These are phyloP conservation scores for Caiman crocodilus DNA, from an alignment of 2,797 vertebrate species.

Conservation along the genomic window DNA sequence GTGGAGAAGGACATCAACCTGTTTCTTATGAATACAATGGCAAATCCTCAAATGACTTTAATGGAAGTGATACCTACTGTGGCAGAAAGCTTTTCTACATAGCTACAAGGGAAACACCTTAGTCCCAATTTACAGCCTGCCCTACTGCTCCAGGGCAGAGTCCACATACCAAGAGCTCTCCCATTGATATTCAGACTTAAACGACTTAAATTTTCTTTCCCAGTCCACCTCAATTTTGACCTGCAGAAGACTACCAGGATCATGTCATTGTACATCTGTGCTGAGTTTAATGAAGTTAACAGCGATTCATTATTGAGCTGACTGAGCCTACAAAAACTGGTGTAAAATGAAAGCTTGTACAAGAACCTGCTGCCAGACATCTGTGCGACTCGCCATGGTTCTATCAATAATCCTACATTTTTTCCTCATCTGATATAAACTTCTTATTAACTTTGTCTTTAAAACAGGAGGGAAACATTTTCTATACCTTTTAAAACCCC, in stretches of 20 bases:
- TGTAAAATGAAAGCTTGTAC: slow-evolving; percentile 7
- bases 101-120: rapidly evolving
- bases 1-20: background rate
- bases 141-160: background rate
- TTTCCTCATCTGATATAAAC: slow-evolving; percentile 24
- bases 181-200: background rate
- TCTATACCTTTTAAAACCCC: slow-evolving; percentile 11
- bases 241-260: background rate
- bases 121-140: background rate
- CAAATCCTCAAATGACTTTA: background rate
- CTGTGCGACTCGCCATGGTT: background rate
- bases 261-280: background rate
- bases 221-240: background rate
- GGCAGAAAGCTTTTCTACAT: background rate
- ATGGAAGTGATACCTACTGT: rapidly evolving
- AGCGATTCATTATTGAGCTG: background rate
- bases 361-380: background rate
- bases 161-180: background rate
- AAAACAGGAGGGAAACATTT: background rate
- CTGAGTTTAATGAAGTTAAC: background rate
- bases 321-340: background rate
- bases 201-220: background rate
- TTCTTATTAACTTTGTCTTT: slow-evolving; percentile 19
- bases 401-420: background rate
- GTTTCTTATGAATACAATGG: background rate